These are phyloP conservation scores for Ctenicera cuprea DNA, from an alignment of 2,888 invertebrate species.

Conservation along the genomic window DNA sequence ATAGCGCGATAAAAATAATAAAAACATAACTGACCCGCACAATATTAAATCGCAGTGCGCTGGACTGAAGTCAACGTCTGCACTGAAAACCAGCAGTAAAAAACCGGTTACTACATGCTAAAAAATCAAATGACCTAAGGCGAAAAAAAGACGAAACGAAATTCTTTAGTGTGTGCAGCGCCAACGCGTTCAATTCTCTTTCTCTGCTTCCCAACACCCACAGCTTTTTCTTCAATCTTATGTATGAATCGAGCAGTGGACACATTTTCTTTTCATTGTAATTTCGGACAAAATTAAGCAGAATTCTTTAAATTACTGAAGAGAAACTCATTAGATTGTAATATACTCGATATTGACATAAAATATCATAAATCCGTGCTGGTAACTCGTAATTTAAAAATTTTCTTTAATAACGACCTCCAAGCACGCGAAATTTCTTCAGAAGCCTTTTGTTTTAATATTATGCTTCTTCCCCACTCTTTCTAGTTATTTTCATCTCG, in stretches of 20 bases:
- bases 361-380: conserved; percentile 47
- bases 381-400: conserved; percentile 50
- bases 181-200: conserved; percentile 54
- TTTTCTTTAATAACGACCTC: conserved; percentile 50
- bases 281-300: conserved; percentile 20
- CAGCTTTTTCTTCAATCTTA: conserved; percentile 35
- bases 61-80: conserved; percentile 62
- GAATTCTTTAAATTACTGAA: conserved; percentile 36
- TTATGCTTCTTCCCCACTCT: conserved; percentile 18
- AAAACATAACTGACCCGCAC: conserved; percentile 71
- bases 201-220: conserved; percentile 40
- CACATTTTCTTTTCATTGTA: conserved; percentile 27
- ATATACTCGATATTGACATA: conserved; percentile 55
- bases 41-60: conserved; percentile 69
- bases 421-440: conserved; percentile 45
- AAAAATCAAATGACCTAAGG: conserved; percentile 65
- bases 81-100: conserved; percentile 68
- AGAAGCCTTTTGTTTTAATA: conserved; percentile 41
- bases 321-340: conserved; percentile 40
- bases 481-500: conserved; percentile 32
- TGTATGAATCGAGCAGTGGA: not conserved
- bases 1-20: conserved; percentile 70
- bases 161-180: conserved; percentile 58
- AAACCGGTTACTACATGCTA: conserved; percentile 67
- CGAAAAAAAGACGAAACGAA: conserved; percentile 63